A percentile compares a stretch with the other conserved stretches of the same genome.
Conservation (phyloP, 2,888 invertebrate genomes). For the Meiosimyza platycephala region DNA sequence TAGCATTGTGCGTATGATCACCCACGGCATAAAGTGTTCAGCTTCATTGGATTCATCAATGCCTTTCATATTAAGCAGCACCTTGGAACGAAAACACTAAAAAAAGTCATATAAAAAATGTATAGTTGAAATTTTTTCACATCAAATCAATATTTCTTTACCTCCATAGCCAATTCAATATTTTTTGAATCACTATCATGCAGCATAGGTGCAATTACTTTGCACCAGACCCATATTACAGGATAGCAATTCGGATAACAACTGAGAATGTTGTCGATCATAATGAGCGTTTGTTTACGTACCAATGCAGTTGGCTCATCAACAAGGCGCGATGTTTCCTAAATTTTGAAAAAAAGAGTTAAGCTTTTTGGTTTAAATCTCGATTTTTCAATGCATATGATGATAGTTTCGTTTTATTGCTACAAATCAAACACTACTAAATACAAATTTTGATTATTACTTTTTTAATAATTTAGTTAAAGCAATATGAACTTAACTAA, state of each 20-base stretch:
- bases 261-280: conserved; percentile 57
- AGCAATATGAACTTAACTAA: too few species aligned
- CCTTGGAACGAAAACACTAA: conserved; percentile 62
- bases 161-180: conserved; percentile 59
- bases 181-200: conserved; percentile 60
- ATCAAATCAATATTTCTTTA: conserved; percentile 41
- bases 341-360: neutral
- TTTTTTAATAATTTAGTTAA: too few species aligned
- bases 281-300: conserved; percentile 58
- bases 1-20: conserved; percentile 59
- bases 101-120: conserved; percentile 14
- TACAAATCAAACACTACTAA: neutral
- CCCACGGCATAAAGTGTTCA: conserved; percentile 65
- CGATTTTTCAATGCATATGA: neutral
- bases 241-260: conserved; percentile 62
- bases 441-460: too few species aligned
- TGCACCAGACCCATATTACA: conserved; percentile 64
- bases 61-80: conserved; percentile 59
- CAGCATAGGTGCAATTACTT: conserved; percentile 60
- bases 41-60: conserved; percentile 62
- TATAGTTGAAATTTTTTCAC: too few species aligned
- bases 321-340: conserved; percentile 56
- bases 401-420: neutral
- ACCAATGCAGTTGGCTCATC: conserved; percentile 58
- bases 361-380: neutral